Percentiles rank a stretch among this genome's conserved stretches.
Conservation (phyloP, 2,797 vertebrate genomes). For the Diceros bicornis region DNA sequence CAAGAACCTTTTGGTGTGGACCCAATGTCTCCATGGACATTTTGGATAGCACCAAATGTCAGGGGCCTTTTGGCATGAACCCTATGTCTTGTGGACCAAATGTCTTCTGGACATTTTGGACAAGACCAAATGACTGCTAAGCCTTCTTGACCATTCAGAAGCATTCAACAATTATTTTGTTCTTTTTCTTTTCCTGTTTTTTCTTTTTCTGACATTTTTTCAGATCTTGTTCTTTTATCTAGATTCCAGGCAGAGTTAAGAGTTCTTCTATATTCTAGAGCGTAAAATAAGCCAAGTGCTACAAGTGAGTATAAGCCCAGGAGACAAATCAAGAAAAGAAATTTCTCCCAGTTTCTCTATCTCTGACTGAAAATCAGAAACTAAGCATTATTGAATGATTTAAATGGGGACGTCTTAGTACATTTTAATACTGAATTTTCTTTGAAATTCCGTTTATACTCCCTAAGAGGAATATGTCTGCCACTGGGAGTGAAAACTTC, state of each 20-base stretch:
- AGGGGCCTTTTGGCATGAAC: neutral
- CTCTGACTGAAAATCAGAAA: neutral
- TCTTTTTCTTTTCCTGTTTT: neutral
- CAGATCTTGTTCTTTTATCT: neutral
- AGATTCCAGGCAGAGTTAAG: neutral
- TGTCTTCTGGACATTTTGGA: neutral
- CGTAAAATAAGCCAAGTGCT: neutral
- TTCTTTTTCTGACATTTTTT: neutral
- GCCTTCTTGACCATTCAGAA: neutral
- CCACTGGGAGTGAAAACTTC: neutral
- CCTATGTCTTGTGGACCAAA: neutral
- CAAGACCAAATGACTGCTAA: neutral
- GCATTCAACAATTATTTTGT: neutral
- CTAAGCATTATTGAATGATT: neutral
- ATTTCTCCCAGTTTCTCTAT: neutral
- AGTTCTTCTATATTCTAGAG: neutral
- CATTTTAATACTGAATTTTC: neutral
- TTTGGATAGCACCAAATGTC: neutral
- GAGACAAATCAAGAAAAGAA: slow-evolving; percentile 19
- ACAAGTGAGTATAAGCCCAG: neutral
- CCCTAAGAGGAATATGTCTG: too few species aligned
- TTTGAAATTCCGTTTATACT: slow-evolving; percentile 18
- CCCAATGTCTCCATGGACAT: neutral
- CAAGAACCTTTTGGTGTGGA: neutral
- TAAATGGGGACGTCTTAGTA: neutral